phyloP scores from a whole-genome alignment of 1,140 invertebrate species.

The Psix sp. region DNA sequence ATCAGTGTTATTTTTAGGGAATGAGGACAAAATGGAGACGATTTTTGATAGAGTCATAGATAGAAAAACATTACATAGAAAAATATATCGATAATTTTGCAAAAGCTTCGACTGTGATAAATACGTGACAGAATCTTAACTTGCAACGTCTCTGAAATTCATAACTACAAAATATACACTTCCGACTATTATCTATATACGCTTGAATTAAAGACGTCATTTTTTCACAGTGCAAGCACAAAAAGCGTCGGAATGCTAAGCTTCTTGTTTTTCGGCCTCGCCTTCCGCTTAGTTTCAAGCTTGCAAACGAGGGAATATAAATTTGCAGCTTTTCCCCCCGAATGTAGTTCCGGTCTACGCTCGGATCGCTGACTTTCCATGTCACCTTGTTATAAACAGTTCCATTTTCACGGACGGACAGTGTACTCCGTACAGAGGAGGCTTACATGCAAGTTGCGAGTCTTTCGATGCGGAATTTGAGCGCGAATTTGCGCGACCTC shows the following conservation, averaged over 20 bases:
- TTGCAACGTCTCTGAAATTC: neutral
- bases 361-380: conserved; percentile 56
- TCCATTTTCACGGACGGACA: conserved; percentile 59
- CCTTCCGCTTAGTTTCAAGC: conserved; percentile 55
- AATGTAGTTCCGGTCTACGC: conserved; percentile 35
- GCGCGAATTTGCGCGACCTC: conserved; percentile 27
- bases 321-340: conserved; percentile 52
- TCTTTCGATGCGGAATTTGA: conserved; percentile 46
- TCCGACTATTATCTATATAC: neutral
- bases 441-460: conserved; percentile 50
- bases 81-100: no score
- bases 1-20: conserved; percentile 23
- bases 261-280: conserved; percentile 56
- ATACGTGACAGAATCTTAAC: neutral
- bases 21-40: conserved; percentile 14
- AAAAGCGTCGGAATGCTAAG: conserved; percentile 53
- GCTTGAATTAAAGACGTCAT: conserved; percentile 2
- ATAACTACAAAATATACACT: neutral
- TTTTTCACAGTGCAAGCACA: conserved; percentile 7
- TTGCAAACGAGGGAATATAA: conserved; percentile 60
- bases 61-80: neutral
- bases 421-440: conserved; percentile 32
- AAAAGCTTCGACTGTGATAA: no score
- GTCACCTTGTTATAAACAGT: conserved; percentile 58
- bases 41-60: neutral